Conservation (phyloP, 2,888 invertebrate species). For the Lochmaea capreae region DNA sequence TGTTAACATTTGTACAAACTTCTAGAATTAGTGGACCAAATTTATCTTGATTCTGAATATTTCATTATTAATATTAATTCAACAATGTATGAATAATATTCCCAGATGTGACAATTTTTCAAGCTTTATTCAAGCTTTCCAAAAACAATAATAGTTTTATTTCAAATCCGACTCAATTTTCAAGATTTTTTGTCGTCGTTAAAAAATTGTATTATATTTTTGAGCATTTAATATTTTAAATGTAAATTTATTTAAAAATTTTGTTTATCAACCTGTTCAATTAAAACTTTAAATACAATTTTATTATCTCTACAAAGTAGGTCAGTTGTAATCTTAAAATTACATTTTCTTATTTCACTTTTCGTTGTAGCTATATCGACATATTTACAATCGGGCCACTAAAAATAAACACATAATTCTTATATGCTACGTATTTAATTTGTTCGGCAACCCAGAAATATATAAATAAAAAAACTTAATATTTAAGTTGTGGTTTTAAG, state of each 20-base stretch:
- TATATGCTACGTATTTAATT: constrained; percentile 8
- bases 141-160: too few relatives aligned
- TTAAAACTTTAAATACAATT: constrained; percentile 7
- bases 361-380: not conserved
- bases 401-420: constrained; percentile 8
- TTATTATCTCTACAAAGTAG: constrained; percentile 22
- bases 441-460: not conserved
- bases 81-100: too few relatives aligned
- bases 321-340: constrained; percentile 21
- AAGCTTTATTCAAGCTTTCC: too few relatives aligned
- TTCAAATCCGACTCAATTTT: too few relatives aligned
- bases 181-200: too few relatives aligned
- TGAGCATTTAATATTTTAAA: too few relatives aligned
- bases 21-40: too few relatives aligned
- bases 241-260: not conserved
- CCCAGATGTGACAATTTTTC: too few relatives aligned
- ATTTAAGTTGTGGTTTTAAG: not conserved
- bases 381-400: not conserved
- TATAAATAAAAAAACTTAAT: not conserved
- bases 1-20: too few relatives aligned
- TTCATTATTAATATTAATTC: too few relatives aligned
- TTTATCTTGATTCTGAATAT: too few relatives aligned
- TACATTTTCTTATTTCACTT: constrained; percentile 7
- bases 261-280: not conserved
- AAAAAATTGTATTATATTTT: too few relatives aligned